Conservation (phyloP, 2,797 vertebrate genomes). For the Cichlasoma orientale region DNA sequence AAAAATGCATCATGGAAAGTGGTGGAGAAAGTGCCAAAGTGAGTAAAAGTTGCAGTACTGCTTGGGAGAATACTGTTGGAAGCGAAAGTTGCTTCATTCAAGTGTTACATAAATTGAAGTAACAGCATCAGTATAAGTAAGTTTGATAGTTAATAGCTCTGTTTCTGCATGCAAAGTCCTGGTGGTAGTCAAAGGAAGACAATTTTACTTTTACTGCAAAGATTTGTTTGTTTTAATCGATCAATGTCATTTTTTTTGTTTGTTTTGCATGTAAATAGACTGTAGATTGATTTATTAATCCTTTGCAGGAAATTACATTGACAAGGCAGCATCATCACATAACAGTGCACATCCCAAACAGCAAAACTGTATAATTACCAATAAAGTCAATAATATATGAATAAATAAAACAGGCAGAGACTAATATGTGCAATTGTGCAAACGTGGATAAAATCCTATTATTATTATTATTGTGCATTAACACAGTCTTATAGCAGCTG, state of each 20-base stretch:
- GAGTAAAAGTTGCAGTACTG: constrained; percentile 10
- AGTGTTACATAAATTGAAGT: not conserved
- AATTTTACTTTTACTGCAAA: not conserved
- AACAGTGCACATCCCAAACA: no score
- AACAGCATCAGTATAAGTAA: not conserved
- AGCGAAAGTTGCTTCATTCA: not conserved
- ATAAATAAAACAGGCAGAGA: no score
- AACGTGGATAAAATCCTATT: no score
- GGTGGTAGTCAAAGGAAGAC: not conserved
- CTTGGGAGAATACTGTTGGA: not conserved
- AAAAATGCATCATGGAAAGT: not conserved
- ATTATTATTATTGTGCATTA: no score
- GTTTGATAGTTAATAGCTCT: not conserved
- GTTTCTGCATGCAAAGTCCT: not conserved
- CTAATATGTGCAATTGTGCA: no score
- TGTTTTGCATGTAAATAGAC: not conserved
- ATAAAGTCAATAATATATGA: no score
- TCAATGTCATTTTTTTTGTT: not conserved
- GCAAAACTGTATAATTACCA: no score
- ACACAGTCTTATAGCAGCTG: no score
- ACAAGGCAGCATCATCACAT: no score
- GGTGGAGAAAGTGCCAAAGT: not conserved
- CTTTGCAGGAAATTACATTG: no score
- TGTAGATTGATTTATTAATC: not conserved
- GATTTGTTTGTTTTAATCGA: not conserved